Base-by-base conservation (phyloP, 2,888 invertebrate species). In the Spicauda simplicius region DNA sequence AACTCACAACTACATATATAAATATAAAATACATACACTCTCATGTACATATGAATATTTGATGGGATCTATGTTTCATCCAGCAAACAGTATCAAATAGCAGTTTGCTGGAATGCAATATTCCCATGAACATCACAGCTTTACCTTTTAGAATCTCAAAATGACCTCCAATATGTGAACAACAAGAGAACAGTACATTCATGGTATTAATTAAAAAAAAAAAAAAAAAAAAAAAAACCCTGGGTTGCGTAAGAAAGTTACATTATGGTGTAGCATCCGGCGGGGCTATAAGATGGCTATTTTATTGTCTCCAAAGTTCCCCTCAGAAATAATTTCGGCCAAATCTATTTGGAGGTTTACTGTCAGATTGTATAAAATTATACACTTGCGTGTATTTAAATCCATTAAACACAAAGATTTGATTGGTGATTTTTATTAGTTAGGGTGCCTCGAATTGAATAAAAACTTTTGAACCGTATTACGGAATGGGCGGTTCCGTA, bases 221-320 rank as follows among this genome's bases (percentile, higher is more conserved):
- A n/a, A n/a, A n/a, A n/a, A n/a, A n/a, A n/a, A n/a, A n/a, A n/a
- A n/a, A n/a, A n/a, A n/a, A n/a, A n/a, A 64, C 56, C 59, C 72
- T 55, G 62, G 66, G 25, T 58, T 45, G 33, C 50, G 68, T 57
- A 68, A 68, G 83, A 83, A 82, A 82, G 82, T 76, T 80, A 81
- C 78, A 78, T 80, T 81, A 82, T 79, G 70, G 78, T 73, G 78
- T 80, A 77, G 83, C 83, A 82, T 76, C 76, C 71, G 78, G 82
- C 78, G 72, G 75, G 77, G 82, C 81, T 85, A 83, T 85, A 88
- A 87, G 83, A 85, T 85, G 80, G 77, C 80, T 78, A 86, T 85
- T 88, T 88, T 87, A 87, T 83, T 81, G 83, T 81, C 80, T 81
- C 77, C 76, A 76, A 80, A 79, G 79, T 78, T 79, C 77, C 79